Percentiles rank a stretch among this genome's conserved stretches.
phyloP scores from a whole-genome alignment of 2,797 vertebrate species.

The Eidolon dupreanum region DNA sequence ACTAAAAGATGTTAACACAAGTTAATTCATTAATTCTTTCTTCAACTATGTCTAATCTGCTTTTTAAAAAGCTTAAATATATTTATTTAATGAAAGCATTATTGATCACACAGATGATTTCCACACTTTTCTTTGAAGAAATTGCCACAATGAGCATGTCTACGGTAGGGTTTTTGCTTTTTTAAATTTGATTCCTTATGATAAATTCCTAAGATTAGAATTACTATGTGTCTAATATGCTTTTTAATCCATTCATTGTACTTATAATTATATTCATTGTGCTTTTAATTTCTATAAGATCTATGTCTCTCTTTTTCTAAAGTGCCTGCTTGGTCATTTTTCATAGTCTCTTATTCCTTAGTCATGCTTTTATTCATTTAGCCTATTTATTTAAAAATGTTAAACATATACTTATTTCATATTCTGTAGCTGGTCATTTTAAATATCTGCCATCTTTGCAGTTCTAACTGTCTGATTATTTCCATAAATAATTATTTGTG shows the following conservation, averaged over 20 bases:
- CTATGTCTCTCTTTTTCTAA: neutral
- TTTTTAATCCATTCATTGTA: neutral
- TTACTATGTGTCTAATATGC: neutral
- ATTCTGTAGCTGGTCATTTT: neutral
- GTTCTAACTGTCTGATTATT: neutral
- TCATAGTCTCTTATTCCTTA: neutral
- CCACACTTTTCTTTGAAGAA: neutral
- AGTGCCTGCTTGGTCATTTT: neutral
- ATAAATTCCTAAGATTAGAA: neutral
- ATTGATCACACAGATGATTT: neutral
- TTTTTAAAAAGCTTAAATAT: neutral
- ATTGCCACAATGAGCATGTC: neutral
- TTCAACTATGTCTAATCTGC: neutral
- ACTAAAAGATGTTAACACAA: neutral
- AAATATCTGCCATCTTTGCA: neutral
- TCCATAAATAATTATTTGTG: neutral
- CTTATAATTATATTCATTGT: neutral
- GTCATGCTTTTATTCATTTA: neutral
- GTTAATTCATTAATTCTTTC: neutral
- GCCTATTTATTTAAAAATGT: neutral
- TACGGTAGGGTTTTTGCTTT: neutral
- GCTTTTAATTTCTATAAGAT: slow-evolving; percentile 12
- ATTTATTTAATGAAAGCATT: neutral
- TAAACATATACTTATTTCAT: neutral
- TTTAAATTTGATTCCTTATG: neutral